These are phyloP conservation scores for Petrolisthes cinctipes DNA, from an alignment of 2,888 invertebrate species.

Conservation along the genomic window DNA sequence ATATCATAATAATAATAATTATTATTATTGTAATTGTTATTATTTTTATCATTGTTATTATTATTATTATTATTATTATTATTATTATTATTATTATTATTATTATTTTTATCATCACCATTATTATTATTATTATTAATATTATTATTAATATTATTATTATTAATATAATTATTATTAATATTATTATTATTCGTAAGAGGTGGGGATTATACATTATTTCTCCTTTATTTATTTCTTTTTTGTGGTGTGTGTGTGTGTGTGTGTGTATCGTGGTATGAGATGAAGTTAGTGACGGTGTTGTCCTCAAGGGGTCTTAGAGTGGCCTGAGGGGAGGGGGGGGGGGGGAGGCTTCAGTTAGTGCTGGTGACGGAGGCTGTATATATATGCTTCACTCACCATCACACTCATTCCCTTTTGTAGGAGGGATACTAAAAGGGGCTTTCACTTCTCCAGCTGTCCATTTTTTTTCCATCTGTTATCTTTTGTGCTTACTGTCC, in stretches of 20 bases:
- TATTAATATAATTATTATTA: constrained; percentile 2
- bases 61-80: neutral
- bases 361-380: too few species aligned
- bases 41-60: neutral
- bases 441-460: too few species aligned
- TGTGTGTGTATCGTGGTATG: neutral
- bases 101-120: neutral
- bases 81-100: neutral
- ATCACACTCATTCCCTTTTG: too few species aligned
- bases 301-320: too few species aligned
- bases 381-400: too few species aligned
- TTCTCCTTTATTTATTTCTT: neutral
- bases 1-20: neutral
- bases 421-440: too few species aligned
- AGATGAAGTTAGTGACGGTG: too few species aligned
- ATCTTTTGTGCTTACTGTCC: too few species aligned
- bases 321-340: too few species aligned
- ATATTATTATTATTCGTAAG: neutral
- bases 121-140: neutral
- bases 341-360: too few species aligned
- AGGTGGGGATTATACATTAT: neutral
- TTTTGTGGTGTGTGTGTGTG: neutral
- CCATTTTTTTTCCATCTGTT: too few species aligned
- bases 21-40: too few species aligned
- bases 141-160: neutral